Conservation (phyloP, 2,113 vertebrate species). For the Aplodontia rufa region DNA sequence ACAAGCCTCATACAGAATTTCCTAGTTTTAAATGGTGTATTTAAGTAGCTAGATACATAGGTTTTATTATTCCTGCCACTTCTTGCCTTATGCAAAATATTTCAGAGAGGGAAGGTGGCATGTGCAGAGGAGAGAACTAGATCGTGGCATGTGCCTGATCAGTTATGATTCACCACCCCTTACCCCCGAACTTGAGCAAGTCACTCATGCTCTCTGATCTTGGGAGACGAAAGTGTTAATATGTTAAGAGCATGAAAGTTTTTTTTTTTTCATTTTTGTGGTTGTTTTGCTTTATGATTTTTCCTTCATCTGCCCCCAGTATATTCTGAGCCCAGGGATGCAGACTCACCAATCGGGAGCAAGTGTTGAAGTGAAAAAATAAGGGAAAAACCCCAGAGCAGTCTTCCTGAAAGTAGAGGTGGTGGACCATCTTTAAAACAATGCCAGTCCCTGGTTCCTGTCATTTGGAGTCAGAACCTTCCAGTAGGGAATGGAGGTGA, state of each 20-base stretch:
- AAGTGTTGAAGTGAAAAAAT: background rate
- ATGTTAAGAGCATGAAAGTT: background rate
- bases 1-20: background rate
- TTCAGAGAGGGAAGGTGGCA: background rate
- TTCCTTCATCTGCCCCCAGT: background rate
- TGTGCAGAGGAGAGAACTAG: background rate
- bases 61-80: background rate
- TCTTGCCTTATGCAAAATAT: background rate
- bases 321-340: background rate
- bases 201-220: background rate
- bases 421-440: background rate
- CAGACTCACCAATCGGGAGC: background rate
- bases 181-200: background rate
- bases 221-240: background rate
- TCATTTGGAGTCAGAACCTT: constrained; percentile 41
- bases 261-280: background rate
- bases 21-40: background rate
- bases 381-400: background rate
- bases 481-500: background rate
- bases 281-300: background rate
- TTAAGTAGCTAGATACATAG: background rate
- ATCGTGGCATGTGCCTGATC: background rate
- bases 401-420: background rate
- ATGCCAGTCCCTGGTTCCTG: background rate
- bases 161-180: background rate